Evolutionary conservation across 2,888 invertebrate species (phyloP).

Genomic region (Drosophila prolongata): DNA sequence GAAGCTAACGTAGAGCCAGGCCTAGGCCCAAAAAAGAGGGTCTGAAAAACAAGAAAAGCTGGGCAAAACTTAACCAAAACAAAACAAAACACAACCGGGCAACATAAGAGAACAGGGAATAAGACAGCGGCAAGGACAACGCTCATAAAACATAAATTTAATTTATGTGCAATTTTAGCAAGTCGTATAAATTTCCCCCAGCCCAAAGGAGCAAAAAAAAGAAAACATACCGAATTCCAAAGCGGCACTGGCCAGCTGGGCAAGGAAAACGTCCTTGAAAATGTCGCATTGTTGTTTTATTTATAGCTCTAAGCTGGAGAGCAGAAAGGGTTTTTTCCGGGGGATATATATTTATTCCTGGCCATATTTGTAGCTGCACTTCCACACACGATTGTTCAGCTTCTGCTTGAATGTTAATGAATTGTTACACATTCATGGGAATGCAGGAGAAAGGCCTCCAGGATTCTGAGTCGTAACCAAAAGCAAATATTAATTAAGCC

Average conservation of each 20-base stretch:
- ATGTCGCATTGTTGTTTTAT: conserved; percentile 59
- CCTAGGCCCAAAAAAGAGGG: conserved; percentile 13
- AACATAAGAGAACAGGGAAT: conserved; percentile 28
- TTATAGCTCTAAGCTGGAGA: conserved; percentile 54
- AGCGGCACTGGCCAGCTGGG: conserved; percentile 60
- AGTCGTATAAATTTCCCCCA: conserved; percentile 75
- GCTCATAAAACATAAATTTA: conserved; percentile 81
- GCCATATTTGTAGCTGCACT: conserved; percentile 24
- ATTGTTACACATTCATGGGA: conserved; percentile 71
- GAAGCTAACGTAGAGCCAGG: conserved; percentile 39
- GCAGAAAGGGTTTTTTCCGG: conserved; percentile 61
- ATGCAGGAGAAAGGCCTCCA: conserved; percentile 37
- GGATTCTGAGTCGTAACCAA: neutral
- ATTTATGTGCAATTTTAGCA: conserved; percentile 81
- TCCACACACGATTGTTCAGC: conserved; percentile 34
- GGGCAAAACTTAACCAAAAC: conserved; percentile 38
- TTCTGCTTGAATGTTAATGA: conserved; percentile 71
- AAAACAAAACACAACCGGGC: conserved; percentile 44
- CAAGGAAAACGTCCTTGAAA: conserved; percentile 73
- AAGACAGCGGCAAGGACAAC: conserved; percentile 67
- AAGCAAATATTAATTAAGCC: conserved; percentile 65
- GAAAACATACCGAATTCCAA: conserved; percentile 43
- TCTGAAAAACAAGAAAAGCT: conserved; percentile 29
- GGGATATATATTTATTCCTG: conserved; percentile 44
- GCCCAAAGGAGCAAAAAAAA: conserved; percentile 32